Base-by-base conservation (phyloP, 2,113 vertebrate genomes). In the Sialia sialis region DNA sequence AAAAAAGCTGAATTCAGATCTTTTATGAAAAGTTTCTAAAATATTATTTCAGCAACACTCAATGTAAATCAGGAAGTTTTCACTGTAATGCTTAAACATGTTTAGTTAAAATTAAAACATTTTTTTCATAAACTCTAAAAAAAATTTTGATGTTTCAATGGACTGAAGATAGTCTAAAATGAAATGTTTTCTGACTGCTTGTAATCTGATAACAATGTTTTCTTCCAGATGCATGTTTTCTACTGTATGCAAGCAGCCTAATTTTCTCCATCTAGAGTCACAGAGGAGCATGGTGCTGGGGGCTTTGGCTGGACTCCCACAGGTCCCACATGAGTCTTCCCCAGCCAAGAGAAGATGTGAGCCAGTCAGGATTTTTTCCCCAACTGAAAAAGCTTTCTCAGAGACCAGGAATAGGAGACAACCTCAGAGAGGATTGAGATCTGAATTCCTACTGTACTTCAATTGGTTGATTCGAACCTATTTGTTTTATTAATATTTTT, bases 311-410 rank as follows among this genome's bases (percentile, higher is more conserved):
- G 16, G 23, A 51, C 14, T 46, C 18, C 14, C 13, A 3, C 23
- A 72, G 13, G n/a, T 69, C 38, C 26, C 12, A 54, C 0, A 0
- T 1, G 5, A 25, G 16, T 38, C 6, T 18, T 84, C 13, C 34
- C 3, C 34, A 58, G 43, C 21, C 4, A 3, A 22, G 36, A 85
- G 64, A 70, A 66, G 14, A 38, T 27, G 17, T 21, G 6, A 76
- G 8, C 23, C 30, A 64, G n/a, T 10, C 0, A 1, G 36, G 21
- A 67, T 7, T 13, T 18, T 10, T 44, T 48, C 7, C 14, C 12
- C 46, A 60, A 4, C 0, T 23, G 18, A 32, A 67, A 73, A 89
- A 26, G 6, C 27, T 74, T 74, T 84, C 13, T 44, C 70, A 55
- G 32, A 91, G 25, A 49, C 7, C 23, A 34, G 46, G 14, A 84